Evolutionary conservation across 2,113 vertebrate species (phyloP).

Genomic region (Lycocorax pyrrhopterus): DNA sequence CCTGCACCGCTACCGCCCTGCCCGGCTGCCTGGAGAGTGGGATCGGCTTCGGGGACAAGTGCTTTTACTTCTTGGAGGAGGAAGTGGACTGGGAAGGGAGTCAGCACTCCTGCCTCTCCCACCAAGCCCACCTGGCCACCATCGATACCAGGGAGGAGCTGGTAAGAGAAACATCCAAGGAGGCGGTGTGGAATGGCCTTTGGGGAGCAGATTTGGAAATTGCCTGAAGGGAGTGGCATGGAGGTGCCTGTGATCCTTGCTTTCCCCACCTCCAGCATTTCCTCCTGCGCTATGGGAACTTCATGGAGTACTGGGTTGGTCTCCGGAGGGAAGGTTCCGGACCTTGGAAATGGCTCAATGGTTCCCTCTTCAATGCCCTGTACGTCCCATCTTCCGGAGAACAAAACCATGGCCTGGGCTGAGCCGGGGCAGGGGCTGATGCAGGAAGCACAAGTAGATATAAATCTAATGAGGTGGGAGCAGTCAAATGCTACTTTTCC

Average conservation of each 20-base stretch:
- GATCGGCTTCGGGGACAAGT: not conserved
- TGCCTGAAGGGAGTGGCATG: too few relatives aligned
- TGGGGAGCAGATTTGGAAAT: not conserved
- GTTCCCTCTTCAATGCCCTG: not conserved
- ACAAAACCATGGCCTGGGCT: not conserved
- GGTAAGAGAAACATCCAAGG: not conserved
- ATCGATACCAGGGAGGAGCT: not conserved
- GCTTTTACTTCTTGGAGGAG: not conserved
- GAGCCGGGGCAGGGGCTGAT: not conserved
- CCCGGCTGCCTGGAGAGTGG: not conserved
- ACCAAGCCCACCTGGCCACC: not conserved
- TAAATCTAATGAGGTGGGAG: not conserved
- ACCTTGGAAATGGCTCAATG: not conserved
- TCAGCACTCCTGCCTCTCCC: not conserved
- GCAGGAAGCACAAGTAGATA: not conserved
- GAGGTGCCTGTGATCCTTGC: not conserved
- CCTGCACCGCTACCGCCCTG: not conserved
- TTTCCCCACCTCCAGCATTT: not conserved
- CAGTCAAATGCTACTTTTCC: not conserved
- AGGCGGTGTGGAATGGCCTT: not conserved
- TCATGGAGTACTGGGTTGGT: not conserved
- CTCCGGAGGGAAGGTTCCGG: not conserved
- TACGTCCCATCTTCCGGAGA: not conserved
- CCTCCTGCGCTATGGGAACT: not conserved
- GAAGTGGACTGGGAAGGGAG: not conserved